phyloP scores from a whole-genome alignment of 2,797 vertebrate genomes.

The Naso thynnoides region DNA sequence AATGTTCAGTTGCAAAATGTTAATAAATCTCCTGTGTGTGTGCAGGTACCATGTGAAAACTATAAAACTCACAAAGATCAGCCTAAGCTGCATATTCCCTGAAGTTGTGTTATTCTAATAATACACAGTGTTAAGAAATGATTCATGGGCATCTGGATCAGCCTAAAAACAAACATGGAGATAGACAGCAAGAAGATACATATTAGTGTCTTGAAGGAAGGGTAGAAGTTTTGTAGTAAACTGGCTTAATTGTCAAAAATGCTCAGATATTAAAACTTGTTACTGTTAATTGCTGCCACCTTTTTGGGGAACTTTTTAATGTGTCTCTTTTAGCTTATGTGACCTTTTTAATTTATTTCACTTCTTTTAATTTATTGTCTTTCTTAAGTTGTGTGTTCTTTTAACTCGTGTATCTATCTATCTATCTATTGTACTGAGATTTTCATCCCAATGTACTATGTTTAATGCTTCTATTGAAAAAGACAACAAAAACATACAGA shows the following conservation, averaged over 20 bases:
- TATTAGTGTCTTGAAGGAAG: not conserved
- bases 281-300: not conserved
- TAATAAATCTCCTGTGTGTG: not conserved
- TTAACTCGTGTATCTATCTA: no score
- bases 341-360: no score
- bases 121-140: conserved; percentile 14
- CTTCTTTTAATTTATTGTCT: no score
- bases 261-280: not conserved
- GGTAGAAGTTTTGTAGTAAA: not conserved
- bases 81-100: not conserved
- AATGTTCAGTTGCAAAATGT: not conserved
- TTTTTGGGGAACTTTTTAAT: no score
- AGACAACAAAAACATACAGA: no score
- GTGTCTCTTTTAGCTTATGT: no score
- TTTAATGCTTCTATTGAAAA: no score
- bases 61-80: not conserved
- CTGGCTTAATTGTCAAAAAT: not conserved
- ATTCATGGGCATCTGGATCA: not conserved
- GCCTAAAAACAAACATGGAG: not conserved
- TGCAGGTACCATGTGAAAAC: not conserved
- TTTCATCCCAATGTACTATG: no score
- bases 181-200: not conserved
- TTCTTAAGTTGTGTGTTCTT: no score
- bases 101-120: conserved; percentile 4
- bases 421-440: no score